Evolutionary conservation across 2,113 vertebrate species (phyloP), one percentile per base, ranked within the genome.

Genomic region (Solenodon paradoxus): DNA sequence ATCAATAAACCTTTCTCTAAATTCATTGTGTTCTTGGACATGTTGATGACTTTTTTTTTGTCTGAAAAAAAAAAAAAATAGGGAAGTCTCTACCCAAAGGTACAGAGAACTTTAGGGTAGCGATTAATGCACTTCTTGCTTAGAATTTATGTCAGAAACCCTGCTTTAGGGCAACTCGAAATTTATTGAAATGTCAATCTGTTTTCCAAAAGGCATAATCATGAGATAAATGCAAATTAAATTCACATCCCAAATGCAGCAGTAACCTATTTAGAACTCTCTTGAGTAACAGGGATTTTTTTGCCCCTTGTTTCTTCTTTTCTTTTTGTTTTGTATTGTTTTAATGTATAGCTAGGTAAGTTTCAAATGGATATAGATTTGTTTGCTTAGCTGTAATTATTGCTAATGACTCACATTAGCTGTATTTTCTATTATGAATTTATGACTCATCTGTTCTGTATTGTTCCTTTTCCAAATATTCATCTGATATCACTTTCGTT

Each of bases 141-240:
- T 3, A 16, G 72, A 77, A 24, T 71, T 51, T 88, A 20, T 69
- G 9, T 51, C 69, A 92, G 82, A 92, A 82, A 88, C 77, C 15
- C 4, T 82, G 30, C 30, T 92, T 82, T 64, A 83, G 38, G 38
- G 61, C n/a, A 38, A 75, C 38, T 71, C 53, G 71, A 55, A 63
- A 92, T 89, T 57, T 88, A 88, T 45, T 53, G 42, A 66, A 75
- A 42, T 69, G 38, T 71, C 78, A 71, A 63, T 55, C 24, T 69
- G 20, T 61, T 79, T 89, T 93, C 85, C 26, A 72, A 84, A 69
- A 64, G 53, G 32, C 38, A 55, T 75, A 92, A 84, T 71, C 38
- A 17, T 79, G 45, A 89, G 4, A 55, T 55, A 69, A 84, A 95
- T 78, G 38, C 38, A 88, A 89, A 84, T 71, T 93, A 78, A 71